Evolutionary conservation across 2,888 invertebrate genomes (phyloP).

Genomic region (Synergus japonicus): DNA sequence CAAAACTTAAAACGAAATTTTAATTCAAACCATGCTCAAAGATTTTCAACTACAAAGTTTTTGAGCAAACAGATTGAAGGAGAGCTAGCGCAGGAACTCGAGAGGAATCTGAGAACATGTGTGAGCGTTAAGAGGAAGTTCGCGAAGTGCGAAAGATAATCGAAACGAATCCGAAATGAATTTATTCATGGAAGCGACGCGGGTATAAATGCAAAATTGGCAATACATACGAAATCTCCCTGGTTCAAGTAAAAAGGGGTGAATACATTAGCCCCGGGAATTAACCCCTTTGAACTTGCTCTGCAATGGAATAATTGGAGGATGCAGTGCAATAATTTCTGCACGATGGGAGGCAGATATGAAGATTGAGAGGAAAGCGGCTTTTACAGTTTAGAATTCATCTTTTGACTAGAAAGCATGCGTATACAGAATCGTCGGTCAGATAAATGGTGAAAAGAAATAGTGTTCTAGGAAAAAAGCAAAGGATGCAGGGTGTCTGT

Average conservation of each 20-base stretch:
- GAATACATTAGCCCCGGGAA: conserved; percentile 76
- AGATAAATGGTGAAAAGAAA: conserved; percentile 17
- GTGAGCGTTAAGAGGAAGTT: conserved; percentile 41
- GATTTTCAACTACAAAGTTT: background rate
- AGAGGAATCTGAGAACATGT: conserved; percentile 8
- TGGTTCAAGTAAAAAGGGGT: conserved; percentile 77
- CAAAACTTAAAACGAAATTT: too few species aligned
- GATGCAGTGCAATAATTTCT: conserved; percentile 70
- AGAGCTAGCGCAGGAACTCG: background rate
- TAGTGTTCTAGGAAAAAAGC: conserved; percentile 10
- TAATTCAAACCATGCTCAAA: too few species aligned
- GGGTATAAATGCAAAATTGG: conserved; percentile 77
- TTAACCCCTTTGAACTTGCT: conserved; percentile 75
- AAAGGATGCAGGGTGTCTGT: conserved; percentile 11
- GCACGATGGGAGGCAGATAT: conserved; percentile 48
- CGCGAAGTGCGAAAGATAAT: conserved; percentile 65
- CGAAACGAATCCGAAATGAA: conserved; percentile 74
- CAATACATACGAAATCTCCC: conserved; percentile 78
- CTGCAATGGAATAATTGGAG: conserved; percentile 74
- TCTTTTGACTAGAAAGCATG: background rate
- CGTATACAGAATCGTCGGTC: conserved; percentile 36
- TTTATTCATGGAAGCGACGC: conserved; percentile 76
- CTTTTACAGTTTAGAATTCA: background rate
- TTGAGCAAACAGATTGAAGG: conserved; percentile 41
- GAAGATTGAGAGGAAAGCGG: conserved; percentile 37